Evolutionary conservation across 1,140 invertebrate species (phyloP).

Genomic region (Habropoda laboriosa): DNA sequence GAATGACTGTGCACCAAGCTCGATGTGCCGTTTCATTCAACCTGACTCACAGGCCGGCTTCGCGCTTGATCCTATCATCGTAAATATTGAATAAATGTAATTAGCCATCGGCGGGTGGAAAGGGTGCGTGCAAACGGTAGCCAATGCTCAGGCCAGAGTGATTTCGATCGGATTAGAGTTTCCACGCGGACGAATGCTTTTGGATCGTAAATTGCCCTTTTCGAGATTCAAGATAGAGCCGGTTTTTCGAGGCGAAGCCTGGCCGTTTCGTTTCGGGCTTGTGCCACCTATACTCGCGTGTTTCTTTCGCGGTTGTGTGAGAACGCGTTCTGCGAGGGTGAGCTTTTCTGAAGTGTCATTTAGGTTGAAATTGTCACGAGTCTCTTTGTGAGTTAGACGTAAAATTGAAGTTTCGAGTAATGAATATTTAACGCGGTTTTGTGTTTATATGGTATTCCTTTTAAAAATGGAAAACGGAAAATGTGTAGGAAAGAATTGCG

Average conservation of each 20-base stretch:
- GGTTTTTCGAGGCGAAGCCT: background rate
- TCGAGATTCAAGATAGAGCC: constrained; percentile 24
- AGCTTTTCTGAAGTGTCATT: too few species aligned
- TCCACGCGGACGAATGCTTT: constrained; percentile 8
- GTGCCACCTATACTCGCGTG: background rate
- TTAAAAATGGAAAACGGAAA: too few species aligned
- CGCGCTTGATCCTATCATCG: constrained; percentile 66
- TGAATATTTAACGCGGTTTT: too few species aligned
- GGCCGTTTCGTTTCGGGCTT: background rate
- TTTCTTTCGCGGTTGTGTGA: too few species aligned
- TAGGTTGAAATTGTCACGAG: too few species aligned
- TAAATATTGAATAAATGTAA: constrained; percentile 77
- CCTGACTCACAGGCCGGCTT: constrained; percentile 64
- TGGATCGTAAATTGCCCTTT: constrained; percentile 26
- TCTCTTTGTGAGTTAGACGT: too few species aligned
- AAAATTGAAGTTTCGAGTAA: too few species aligned
- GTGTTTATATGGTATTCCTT: too few species aligned
- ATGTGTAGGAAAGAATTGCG: too few species aligned
- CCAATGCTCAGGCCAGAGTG: constrained; percentile 17
- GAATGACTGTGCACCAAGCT: constrained; percentile 68
- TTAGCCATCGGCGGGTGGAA: constrained; percentile 61
- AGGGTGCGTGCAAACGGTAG: constrained; percentile 42
- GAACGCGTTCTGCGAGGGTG: background rate
- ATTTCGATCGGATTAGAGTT: constrained; percentile 34
- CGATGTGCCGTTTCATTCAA: constrained; percentile 69